These are phyloP conservation scores for Agraylea sexmaculata DNA, from an alignment of 1,140 invertebrate genomes.

Conservation along the genomic window DNA sequence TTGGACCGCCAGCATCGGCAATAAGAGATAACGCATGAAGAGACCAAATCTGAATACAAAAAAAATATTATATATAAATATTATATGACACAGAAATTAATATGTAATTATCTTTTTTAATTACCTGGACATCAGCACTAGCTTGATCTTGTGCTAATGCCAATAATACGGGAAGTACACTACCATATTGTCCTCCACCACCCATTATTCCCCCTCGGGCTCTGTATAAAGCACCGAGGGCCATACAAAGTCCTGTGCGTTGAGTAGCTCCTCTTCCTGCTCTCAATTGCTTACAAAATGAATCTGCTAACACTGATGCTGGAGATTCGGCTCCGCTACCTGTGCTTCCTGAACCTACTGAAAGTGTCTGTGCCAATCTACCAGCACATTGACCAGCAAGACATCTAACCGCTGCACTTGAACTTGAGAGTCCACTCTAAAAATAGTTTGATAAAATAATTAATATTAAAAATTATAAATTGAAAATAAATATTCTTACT, in stretches of 20 bases:
- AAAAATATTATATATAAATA: not conserved
- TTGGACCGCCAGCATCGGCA: slow-evolving; percentile 94
- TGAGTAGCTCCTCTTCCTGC: slow-evolving; percentile 16
- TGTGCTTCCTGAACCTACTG: slow-evolving; percentile 20
- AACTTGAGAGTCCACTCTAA: slow-evolving; percentile 65
- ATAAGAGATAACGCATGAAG: slow-evolving; percentile 90
- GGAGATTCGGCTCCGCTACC: slow-evolving; percentile 26
- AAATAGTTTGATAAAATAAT: too few species aligned
- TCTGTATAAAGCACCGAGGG: slow-evolving; percentile 45
- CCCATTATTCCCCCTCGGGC: slow-evolving; percentile 29
- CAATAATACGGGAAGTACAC: slow-evolving; percentile 71
- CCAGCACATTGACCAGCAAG: slow-evolving; percentile 75
- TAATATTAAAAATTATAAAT: not conserved
- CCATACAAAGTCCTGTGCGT: slow-evolving; percentile 79
- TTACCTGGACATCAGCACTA: slow-evolving; percentile 79
- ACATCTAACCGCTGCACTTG: slow-evolving; percentile 78
- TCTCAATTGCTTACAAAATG: slow-evolving; percentile 16
- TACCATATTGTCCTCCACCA: slow-evolving; percentile 22
- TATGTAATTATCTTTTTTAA: slow-evolving; percentile 6
- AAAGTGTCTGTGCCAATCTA: slow-evolving; percentile 27
- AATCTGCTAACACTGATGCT: slow-evolving; percentile 14
- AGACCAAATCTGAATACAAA: slow-evolving; percentile 73
- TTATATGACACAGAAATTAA: not conserved
- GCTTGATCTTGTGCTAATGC: slow-evolving; percentile 88
- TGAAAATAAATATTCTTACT: slow-evolving; percentile 32